These are phyloP conservation scores for Pogonophryne albipinna DNA, from an alignment of 2,797 vertebrate species.

Conservation along the genomic window DNA sequence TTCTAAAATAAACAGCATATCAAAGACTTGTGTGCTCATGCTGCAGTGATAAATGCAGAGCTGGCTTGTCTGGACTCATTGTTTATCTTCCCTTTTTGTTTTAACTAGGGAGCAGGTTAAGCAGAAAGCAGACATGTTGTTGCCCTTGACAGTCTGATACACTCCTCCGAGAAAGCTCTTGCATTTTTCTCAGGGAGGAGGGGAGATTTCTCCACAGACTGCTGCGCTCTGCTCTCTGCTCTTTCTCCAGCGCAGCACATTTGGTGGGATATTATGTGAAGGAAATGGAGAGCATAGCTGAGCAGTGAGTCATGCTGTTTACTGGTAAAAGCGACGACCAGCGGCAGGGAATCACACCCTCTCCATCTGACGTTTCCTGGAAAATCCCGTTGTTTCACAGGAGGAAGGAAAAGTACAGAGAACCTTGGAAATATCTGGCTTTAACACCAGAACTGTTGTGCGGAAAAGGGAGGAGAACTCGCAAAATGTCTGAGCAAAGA, in stretches of 20 bases:
- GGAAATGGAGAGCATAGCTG: conserved; percentile 86
- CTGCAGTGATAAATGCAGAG: conserved; percentile 61
- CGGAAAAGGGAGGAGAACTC: conserved; percentile 80
- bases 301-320: conserved; percentile 88
- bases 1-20: conserved; percentile 73
- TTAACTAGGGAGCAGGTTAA: conserved; percentile 20
- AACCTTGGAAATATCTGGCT: conserved; percentile 80
- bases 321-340: conserved; percentile 84
- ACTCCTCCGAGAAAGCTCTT: conserved; percentile 50
- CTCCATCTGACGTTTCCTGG: conserved; percentile 86
- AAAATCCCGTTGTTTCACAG: conserved; percentile 86
- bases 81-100: conserved; percentile 52
- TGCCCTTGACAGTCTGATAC: conserved; percentile 47
- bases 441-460: conserved; percentile 70
- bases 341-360: conserved; percentile 87
- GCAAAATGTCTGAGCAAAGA: conserved; percentile 62
- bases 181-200: conserved; percentile 67
- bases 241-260: conserved; percentile 82
- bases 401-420: conserved; percentile 87
- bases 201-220: conserved; percentile 54
- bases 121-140: conserved; percentile 48
- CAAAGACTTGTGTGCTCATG: conserved; percentile 57
- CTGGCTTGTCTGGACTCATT: conserved; percentile 53
- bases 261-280: conserved; percentile 84
- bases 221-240: conserved; percentile 49